Base-by-base conservation (phyloP, 2,888 invertebrate species). In the Lissocephala sabroskyi region DNA sequence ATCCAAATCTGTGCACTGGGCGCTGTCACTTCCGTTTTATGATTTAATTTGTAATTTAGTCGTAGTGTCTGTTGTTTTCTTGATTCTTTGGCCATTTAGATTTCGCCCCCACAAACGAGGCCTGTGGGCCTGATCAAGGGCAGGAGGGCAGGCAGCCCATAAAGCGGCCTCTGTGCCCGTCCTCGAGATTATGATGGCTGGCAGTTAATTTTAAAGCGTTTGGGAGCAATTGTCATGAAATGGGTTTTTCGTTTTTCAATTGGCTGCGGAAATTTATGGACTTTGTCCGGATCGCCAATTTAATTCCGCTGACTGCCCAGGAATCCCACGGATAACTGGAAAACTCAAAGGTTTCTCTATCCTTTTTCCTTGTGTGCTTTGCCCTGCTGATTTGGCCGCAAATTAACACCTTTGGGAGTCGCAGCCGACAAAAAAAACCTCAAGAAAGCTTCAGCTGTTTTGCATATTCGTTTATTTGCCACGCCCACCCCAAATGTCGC, bases 11-110 rank as follows among this genome's bases (percentile, higher is more conserved):
- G 66, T 71, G 64, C 75, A 62, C 77, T 74, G 66, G 56, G 66
- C 78, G 66, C 71, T 71, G 71, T 71, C 71, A 77, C 78, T 71
- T 71, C 78, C 70, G 71, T 74, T 71, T 71, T 71, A 71, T 71
- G 71, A 71, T 71, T 71, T 71, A 77, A 71, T 71, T 71, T 71
- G 70, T 71, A 71, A 71, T 71, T 71, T 71, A 74, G 75, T 71
- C 71, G 58, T 50, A 67, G 68, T 55, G 62, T 17, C 37, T 42
- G 19, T 23, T 40, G 16, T 17, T 29, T 40, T 23, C 11, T 19
- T 13, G 11, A 13, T 18, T 9, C 5, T 10, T 35, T 19, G 13
- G 11, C 37, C 26, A 63, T 63, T 67, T 73, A 56, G 49, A 60
- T 58, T 68, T 66, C 63, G 52, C 73, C 76, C 62, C 56, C 57